These are phyloP conservation scores for Petrolisthes manimaculis DNA, from an alignment of 2,888 invertebrate genomes.

Conservation along the genomic window DNA sequence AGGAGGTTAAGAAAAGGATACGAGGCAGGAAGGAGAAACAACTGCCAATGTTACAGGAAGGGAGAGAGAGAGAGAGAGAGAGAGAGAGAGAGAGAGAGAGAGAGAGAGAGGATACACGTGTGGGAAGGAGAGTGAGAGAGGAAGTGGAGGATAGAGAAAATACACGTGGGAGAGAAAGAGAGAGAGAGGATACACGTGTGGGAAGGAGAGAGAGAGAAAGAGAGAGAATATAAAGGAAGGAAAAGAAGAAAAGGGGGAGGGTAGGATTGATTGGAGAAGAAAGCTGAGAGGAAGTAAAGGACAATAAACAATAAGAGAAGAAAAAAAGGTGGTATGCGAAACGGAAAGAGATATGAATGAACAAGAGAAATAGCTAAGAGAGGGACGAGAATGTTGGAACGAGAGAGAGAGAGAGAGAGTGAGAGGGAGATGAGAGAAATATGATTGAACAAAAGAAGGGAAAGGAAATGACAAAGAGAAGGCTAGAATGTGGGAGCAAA, in stretches of 20 bases:
- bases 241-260: not conserved
- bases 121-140: too few species aligned
- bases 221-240: not conserved
- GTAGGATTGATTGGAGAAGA: not conserved
- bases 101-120: too few species aligned
- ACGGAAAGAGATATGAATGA: not conserved
- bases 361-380: not conserved
- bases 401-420: too few species aligned
- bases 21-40: too few species aligned
- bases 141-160: too few species aligned
- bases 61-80: not conserved
- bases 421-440: too few species aligned
- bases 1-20: too few species aligned
- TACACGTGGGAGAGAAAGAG: not conserved
- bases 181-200: not conserved
- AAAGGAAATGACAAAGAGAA: too few species aligned
- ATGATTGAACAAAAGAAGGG: too few species aligned
- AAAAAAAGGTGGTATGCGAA: not conserved
- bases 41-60: not conserved
- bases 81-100: not conserved
- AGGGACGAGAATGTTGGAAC: not conserved
- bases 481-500: not conserved
- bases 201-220: not conserved
- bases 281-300: not conserved
- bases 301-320: not conserved